Percentiles rank a stretch among this genome's conserved stretches.
Conservation (phyloP, 2,888 invertebrate species). For the Apoda limacodes region DNA sequence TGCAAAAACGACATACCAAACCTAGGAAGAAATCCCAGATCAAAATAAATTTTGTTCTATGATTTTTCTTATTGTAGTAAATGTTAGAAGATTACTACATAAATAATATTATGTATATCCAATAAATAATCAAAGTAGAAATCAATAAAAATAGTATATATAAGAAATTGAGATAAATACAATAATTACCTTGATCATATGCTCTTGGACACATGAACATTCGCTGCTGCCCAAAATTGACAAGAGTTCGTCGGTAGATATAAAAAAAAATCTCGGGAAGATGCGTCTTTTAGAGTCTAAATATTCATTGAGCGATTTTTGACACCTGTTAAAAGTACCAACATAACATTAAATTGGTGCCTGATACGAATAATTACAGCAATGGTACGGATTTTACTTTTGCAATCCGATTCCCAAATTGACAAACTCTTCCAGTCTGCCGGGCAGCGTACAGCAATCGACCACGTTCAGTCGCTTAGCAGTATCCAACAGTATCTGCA, state of each 20-base stretch:
- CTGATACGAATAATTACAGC: neutral
- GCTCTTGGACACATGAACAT: constrained; percentile 87
- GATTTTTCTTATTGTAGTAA: neutral
- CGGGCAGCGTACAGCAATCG: constrained; percentile 79
- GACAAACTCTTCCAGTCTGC: constrained; percentile 81
- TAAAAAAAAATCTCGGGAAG: constrained; percentile 93
- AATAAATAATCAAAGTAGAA: no score
- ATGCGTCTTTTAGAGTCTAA: constrained; percentile 87
- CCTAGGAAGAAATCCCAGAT: no score
- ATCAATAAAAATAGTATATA: no score
- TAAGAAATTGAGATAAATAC: no score
- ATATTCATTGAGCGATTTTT: constrained; percentile 92
- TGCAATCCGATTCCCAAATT: constrained; percentile 81
- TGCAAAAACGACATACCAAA: no score
- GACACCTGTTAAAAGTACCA: no score
- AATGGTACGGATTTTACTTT: constrained; percentile 40
- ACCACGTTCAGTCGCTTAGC: constrained; percentile 84
- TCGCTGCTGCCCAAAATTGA: constrained; percentile 90
- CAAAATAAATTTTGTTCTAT: neutral
- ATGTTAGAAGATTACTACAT: no score
- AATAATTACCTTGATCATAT: constrained; percentile 83
- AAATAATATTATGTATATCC: no score
- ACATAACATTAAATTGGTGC: no score
- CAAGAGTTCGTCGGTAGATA: constrained; percentile 92
- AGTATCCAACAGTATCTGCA: constrained; percentile 90